A percentile compares a stretch with the other conserved stretches of the same genome.
Conservation (phyloP, 2,797 vertebrate genomes). For the Gymnocypris eckloni region DNA sequence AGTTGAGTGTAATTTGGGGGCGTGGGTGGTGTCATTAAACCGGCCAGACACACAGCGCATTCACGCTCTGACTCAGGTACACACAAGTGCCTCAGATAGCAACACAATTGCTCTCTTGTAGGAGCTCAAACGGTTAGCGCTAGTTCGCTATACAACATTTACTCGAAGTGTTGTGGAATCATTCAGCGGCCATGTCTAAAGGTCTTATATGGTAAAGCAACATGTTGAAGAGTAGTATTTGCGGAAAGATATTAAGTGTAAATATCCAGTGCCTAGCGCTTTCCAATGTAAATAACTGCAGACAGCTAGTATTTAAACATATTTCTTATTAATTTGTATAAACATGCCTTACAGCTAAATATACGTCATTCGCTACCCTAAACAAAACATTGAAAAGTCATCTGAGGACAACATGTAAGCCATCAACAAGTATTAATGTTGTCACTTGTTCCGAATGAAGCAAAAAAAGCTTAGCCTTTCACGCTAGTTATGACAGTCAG, state of each 20-base stretch:
- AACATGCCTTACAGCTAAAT: not conserved
- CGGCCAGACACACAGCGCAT: constrained; percentile 74
- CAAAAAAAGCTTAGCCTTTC: not conserved
- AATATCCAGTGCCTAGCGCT: constrained; percentile 29
- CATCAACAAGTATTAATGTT: constrained; percentile 12
- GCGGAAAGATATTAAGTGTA: constrained; percentile 32
- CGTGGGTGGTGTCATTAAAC: constrained; percentile 81
- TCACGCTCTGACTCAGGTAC: constrained; percentile 68
- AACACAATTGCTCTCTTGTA: constrained; percentile 73
- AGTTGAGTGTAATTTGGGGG: constrained; percentile 76
- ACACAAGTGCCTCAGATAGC: constrained; percentile 76
- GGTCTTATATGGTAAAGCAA: constrained; percentile 35
- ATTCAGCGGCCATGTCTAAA: constrained; percentile 43
- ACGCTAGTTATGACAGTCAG: constrained; percentile 57
- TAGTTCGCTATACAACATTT: constrained; percentile 50
- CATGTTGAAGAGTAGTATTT: constrained; percentile 31
- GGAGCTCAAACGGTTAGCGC: constrained; percentile 55
- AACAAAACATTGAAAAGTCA: not conserved
- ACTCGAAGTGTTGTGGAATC: constrained; percentile 34
- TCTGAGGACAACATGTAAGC: not conserved
- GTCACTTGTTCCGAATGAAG: constrained; percentile 19
- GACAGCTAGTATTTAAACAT: constrained; percentile 22
- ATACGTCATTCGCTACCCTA: not conserved
- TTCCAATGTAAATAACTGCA: constrained; percentile 18
- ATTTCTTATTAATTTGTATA: not conserved